These are phyloP conservation scores for Sebastes steindachneri DNA, from an alignment of 2,797 vertebrate species.

Conservation along the genomic window DNA sequence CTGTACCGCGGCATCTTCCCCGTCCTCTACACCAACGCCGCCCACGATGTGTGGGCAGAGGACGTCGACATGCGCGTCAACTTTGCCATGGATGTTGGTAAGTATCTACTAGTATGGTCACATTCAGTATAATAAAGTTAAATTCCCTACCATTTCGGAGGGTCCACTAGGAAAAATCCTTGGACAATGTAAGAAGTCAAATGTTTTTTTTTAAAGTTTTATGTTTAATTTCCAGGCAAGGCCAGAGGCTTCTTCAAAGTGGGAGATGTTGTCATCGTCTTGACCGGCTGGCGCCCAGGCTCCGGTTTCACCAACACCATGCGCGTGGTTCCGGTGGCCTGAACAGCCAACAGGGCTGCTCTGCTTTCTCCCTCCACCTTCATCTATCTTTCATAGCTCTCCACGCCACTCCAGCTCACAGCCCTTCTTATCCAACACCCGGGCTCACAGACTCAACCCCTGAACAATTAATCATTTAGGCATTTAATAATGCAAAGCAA, in stretches of 20 bases:
- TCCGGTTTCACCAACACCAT: conserved; percentile 99
- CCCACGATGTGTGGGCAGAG: conserved; percentile 92
- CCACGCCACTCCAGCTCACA: conserved; percentile 31
- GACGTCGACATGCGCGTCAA: conserved; percentile 95
- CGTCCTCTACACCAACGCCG: conserved; percentile 88
- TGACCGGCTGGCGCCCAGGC: conserved; percentile 97
- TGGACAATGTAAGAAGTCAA: background rate
- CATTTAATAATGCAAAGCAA: conserved; percentile 11
- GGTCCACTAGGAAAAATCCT: background rate
- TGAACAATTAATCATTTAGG: conserved; percentile 35
- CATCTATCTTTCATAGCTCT: conserved; percentile 55
- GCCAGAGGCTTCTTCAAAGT: conserved; percentile 95
- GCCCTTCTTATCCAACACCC: conserved; percentile 14
- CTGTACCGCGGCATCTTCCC: conserved; percentile 97
- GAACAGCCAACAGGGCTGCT: conserved; percentile 52
- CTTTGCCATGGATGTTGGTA: conserved; percentile 96
- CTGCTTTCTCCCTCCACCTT: conserved; percentile 33
- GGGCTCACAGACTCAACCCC: conserved; percentile 26
- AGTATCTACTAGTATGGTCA: background rate
- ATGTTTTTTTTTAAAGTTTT: background rate
- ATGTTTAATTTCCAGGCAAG: conserved; percentile 85
- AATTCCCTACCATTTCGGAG: background rate
- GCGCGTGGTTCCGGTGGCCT: conserved; percentile 94
- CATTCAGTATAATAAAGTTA: background rate
- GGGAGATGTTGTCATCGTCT: conserved; percentile 91